Base-by-base conservation (phyloP, 2,888 invertebrate species). In the Nymphalis polychloros region DNA sequence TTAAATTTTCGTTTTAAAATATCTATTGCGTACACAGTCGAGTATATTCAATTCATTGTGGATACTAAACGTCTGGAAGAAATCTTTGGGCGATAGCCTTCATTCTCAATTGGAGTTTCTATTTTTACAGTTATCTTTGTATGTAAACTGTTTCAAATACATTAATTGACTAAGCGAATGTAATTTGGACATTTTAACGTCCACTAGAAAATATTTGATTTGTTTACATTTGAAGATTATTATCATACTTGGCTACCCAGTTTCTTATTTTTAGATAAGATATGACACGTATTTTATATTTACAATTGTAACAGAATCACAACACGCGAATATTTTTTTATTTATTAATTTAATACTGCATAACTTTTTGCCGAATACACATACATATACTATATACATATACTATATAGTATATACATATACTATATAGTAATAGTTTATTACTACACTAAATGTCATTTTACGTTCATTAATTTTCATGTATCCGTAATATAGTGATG, bases 101-200 rank as follows among this genome's bases (percentile, higher is more conserved):
- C 71, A 61, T 63, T 64, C 47, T 52, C 62, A 52, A 61, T 55
- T 31, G 50, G 46, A 27, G 63, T 61, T 64, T 70, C 69, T 73
- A 70, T 68, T 72, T 70, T 71, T 67, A 70, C 53, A 64, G 50
- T 50, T 68, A 71, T 59, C 62, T 68, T 63, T 63, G 50, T 53
- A 67, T 68, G 67, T 67, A 69, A 69, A 72, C 64, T 60, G 63
- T 55, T 55, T 55, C 17, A 27, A 19, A 27, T 35, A 57, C 41
- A 60, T 53, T 68, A 69, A 70, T 69, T 63, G 53, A 61, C 67
- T 60, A 63, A 41, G 62, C 63, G 62, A 57, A 66, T 53, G 61
- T 63, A 65, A 69, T 65, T 61, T 68, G 23, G 53, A 70, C 66
- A 49, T 64, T 67, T 70, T 64, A 63, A 64, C 55, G 64, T 47